Base-by-base conservation (phyloP, 2,113 vertebrate genomes). In the Gallinago jamesoni region DNA sequence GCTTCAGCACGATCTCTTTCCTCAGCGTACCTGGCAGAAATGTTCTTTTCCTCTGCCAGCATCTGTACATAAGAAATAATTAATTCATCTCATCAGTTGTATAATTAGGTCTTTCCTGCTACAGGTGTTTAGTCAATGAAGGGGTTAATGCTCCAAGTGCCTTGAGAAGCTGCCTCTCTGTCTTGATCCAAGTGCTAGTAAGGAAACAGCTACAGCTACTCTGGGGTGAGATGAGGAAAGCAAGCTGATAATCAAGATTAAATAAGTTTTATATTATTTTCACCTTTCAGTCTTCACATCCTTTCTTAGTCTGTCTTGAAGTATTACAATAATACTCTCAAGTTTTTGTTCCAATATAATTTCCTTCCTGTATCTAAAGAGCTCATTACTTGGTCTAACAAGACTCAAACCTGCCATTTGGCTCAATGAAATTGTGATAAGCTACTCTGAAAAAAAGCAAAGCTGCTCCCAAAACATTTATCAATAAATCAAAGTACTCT, bases 1-100 rank as follows among this genome's bases (percentile, higher is more conserved):
- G 99, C 99, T 95, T 99, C 99, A 0, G 99, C 99, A 1, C 99
- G 98, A 96, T 99, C 99, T 1, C 99, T 98, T 96, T 99, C 99
- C 89, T 99, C 99, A 1, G 99, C 99, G 0, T 99, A 98, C 7
- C 99, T 98, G 28, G 99, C 98, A 3, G 99, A 99, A 86, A 99
- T 95, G 74, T 98, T 99, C 97, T 99, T 99, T 82, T 99, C 99
- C 93, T 99, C 99, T 3, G 99, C 99, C 75, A 99, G 95, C 97
- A 99, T 98, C 99, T 99, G 64, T 22, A 64, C 7, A 21, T 1
- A 55, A 66, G 9, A 45, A 85, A 85, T 16, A 68, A 78, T 70
- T 16, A 63, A 84, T 82, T 13, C 41, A 87, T 27, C 48, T 69
- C 81, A 1, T 4, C 1, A 47, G 43, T 53, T 77, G 31, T 67